Percentiles rank a stretch among this genome's conserved stretches.
Conservation (phyloP, 2,797 vertebrate genomes). For the Zalophus californianus region DNA sequence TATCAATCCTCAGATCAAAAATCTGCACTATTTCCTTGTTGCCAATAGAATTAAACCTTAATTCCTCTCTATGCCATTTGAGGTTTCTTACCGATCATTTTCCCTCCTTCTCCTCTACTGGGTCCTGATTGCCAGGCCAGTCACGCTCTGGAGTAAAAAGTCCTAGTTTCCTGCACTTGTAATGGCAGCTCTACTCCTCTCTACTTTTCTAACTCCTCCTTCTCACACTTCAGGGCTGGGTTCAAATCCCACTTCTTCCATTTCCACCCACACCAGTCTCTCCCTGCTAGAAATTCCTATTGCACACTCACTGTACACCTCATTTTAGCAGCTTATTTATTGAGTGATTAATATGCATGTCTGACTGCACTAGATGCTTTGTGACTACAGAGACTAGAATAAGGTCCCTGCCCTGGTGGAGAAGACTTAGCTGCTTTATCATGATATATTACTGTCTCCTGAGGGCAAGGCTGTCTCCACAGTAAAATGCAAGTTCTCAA, state of each 20-base stretch:
- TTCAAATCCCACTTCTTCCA: conserved; percentile 2
- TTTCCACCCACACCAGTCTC: background rate
- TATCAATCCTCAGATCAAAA: background rate
- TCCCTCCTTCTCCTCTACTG: background rate
- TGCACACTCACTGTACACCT: background rate
- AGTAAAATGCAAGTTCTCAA: conserved; percentile 39
- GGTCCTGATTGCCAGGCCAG: background rate
- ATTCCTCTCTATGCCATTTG: background rate
- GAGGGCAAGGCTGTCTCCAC: background rate
- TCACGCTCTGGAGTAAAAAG: background rate
- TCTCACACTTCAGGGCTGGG: background rate
- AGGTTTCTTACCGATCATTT: background rate
- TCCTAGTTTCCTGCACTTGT: background rate
- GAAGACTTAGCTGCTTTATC: background rate
- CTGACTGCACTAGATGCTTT: background rate
- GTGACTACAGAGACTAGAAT: background rate
- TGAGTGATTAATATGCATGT: background rate
- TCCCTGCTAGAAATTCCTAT: background rate
- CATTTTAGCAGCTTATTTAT: background rate
- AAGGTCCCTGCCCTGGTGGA: background rate
- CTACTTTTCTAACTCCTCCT: background rate
- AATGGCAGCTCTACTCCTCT: background rate
- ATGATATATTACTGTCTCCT: background rate
- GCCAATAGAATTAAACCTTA: background rate
- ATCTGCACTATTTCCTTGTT: background rate